Conservation (phyloP, 2,797 vertebrate species). For the Chiloscyllium punctatum region DNA sequence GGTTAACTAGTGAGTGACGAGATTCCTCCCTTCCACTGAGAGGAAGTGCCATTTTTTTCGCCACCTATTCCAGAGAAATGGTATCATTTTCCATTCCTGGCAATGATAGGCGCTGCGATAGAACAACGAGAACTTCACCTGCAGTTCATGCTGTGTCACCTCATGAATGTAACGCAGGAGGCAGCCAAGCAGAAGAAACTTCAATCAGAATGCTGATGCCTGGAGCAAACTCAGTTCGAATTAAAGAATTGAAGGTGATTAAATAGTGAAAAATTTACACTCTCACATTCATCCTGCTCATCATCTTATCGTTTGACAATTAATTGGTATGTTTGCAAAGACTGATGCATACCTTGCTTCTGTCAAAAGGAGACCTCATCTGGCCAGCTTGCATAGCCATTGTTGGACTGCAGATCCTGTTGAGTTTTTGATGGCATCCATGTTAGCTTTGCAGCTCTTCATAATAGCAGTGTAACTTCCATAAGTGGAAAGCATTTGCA, state of each 20-base stretch:
- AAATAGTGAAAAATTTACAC: too few relatives aligned
- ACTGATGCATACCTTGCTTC: background rate
- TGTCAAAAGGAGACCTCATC: background rate
- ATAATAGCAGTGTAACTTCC: background rate
- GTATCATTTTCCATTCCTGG: background rate
- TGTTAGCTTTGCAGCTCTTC: background rate
- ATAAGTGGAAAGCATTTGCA: background rate
- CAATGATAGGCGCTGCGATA: background rate
- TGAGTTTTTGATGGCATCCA: background rate
- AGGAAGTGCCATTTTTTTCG: background rate
- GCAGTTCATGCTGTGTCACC: background rate
- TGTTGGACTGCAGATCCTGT: background rate
- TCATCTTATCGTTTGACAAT: too few relatives aligned
- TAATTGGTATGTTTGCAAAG: too few relatives aligned
- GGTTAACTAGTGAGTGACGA: background rate
- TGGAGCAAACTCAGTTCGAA: too few relatives aligned
- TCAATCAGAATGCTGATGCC: too few relatives aligned
- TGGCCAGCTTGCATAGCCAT: background rate
- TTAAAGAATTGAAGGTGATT: too few relatives aligned
- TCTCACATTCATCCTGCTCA: too few relatives aligned
- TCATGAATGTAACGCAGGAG: too few relatives aligned
- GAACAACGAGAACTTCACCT: background rate
- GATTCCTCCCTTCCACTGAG: background rate
- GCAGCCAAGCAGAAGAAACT: too few relatives aligned
- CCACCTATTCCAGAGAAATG: background rate